Base-by-base conservation (phyloP, 2,888 invertebrate species). In the Melinopterus prodromus region DNA sequence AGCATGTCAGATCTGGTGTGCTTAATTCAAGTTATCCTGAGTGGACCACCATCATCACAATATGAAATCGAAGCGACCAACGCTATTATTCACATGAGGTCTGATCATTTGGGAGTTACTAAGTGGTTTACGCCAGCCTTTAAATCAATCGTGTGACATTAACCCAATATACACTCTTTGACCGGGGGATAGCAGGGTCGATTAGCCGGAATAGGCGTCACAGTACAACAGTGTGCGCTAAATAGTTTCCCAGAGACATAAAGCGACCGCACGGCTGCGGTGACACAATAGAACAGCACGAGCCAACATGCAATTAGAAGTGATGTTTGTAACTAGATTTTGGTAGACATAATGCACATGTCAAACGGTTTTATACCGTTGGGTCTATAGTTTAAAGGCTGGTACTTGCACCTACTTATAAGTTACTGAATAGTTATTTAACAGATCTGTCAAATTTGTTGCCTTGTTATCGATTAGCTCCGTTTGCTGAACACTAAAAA, bases 91-190 rank as follows among this genome's bases (percentile, higher is more conserved):
- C 53, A 53, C 53, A 53, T 12, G 53, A 53, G 53, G 53, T 53
- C 5, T 12, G 53, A 53, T 53, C 53, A 53, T 0, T 26, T 26
- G 26, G 26, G 26, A 53, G 53, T 53, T 53, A 7, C 53, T 53
- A 53, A 53, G 53, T 53, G 53, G 53, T 9, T 53, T 53, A 53
- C 9, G 53, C 53, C 12, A 12, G 53, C 53, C 53, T 53, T 53
- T 53, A 53, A 53, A 53, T 53, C 53, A 53, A 53, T 53, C 53
- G 53, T 53, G 53, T 53, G 53, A 53, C 53, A 53, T 53, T 53
- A 53, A 53, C 53, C 53, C 53, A 53, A 53, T 53, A 53, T 12
- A 53, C 53, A 53, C 53, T 53, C 53, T 53, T 53, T 53, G 53
- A 53, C 53, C 53, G 7, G 9, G 9, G 7, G 53, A 53, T 53